These are phyloP conservation scores for Ceyx melanurus DNA, from an alignment of 2,113 vertebrate species.

Conservation along the genomic window DNA sequence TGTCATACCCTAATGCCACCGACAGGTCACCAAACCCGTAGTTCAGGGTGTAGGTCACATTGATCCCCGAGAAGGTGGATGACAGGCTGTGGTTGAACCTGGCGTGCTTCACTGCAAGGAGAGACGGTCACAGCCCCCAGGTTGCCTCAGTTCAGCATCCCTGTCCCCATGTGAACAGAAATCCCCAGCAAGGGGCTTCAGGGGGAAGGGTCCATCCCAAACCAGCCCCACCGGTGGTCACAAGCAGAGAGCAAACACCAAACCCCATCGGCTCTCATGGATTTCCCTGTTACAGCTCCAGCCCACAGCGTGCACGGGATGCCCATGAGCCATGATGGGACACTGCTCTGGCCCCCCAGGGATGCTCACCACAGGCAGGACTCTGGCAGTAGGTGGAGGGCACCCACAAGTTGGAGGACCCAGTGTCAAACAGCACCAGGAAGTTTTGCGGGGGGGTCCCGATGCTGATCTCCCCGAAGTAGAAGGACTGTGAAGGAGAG, in stretches of 20 bases:
- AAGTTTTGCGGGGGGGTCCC: slow-evolving; percentile 62
- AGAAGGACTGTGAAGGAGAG: slow-evolving; percentile 28
- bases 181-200: neutral
- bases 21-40: slow-evolving; percentile 71
- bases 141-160: neutral
- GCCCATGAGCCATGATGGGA: accelerated
- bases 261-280: neutral
- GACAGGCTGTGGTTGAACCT: slow-evolving; percentile 70
- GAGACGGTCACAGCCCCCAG: neutral
- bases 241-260: neutral
- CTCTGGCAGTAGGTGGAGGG: slow-evolving; percentile 56
- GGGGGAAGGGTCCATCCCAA: neutral
- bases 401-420: slow-evolving; percentile 67
- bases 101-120: slow-evolving; percentile 42
- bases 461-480: slow-evolving; percentile 65
- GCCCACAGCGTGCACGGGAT: accelerated
- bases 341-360: neutral
- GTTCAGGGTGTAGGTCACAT: slow-evolving; percentile 52
- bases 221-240: accelerated
- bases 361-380: slow-evolving; percentile 50
- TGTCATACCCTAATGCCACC: slow-evolving; percentile 69
- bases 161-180: accelerated
- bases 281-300: neutral
- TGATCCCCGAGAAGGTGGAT: slow-evolving; percentile 52
- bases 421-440: slow-evolving; percentile 61